Base-by-base conservation (phyloP, 2,113 vertebrate genomes). In the Xiphophorus maculatus region DNA sequence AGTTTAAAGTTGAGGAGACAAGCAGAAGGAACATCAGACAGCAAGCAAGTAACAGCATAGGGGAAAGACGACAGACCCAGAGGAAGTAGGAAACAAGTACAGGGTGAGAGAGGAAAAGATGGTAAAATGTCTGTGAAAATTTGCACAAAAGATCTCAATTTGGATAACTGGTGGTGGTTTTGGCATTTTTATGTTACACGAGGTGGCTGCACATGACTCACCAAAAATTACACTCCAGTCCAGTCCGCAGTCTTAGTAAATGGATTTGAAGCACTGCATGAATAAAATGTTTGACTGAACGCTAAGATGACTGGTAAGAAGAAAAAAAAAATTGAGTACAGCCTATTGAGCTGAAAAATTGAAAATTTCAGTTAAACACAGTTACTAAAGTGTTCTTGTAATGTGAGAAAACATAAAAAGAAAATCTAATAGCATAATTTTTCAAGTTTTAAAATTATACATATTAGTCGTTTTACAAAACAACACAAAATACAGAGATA, bases 1-100 rank as follows among this genome's bases (percentile, higher is more conserved):
- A 48, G 33, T 85, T 83, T 77, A 48, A 74, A 82, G 44, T 4
- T 62, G 79, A 69, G 65, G 37, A 83, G 58, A 73, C 33, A 44
- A 77, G 77, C 40, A 25, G 32, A 66, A 65, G 61, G 62, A 80
- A 63, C 64, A 82, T 66, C 73, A 64, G 74, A 72, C 22, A 28
- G 54, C 6, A 15, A 63, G 32, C 35, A 54, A 73, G 4, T 29
- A 73, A 61, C 22, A 75, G 44, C 68, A 75, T 71, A 74, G 71
- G 73, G 40, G 28, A 30, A n/a, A 63, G 44, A 30, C 65, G 62
- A 48, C 15, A 32, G 62, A 71, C 32, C 65, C 14, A 33, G 30
- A 28, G 66, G 40, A 54, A 15, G 22, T 51, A 3, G 22, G 35
- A 63, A 44, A 64, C 28, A 65, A 69, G 27, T 64, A 30, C 80